Base-by-base conservation (phyloP, 2,888 invertebrate genomes). In the Sinopyrophorus schimmeli region DNA sequence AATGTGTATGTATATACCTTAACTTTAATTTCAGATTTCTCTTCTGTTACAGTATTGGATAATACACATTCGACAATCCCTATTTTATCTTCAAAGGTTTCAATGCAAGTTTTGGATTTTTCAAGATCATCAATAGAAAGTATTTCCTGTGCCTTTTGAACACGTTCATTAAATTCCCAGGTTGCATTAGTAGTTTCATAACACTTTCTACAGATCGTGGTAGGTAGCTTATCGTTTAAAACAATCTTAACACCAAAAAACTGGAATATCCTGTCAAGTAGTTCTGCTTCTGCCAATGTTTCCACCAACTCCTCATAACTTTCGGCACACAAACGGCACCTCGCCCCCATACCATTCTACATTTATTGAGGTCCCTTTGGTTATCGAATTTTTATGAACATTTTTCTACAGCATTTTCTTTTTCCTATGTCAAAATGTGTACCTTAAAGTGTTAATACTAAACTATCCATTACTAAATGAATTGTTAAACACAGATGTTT, bases 241-340 rank as follows among this genome's bases (percentile, higher is more conserved):
- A 56, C 49, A 34, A 74, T 63, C 61, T 67, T 69, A 16, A 74
- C 59, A 56, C 71, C 67, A 55, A 73, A 74, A 51, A 74, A 66
- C 20, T 68, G 66, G 24, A 67, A 62, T 37, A 72, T 68, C 58
- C 67, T 68, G 16, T 61, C 58, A 10, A 62, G 53, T 41, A 72
- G 61, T 16, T 66, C 66, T 28, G 63, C 48, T 51, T 71, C 66
- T 38, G 69, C 67, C 15, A 69, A 55, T 30, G 67, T 63, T 31
- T 64, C 57, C 47, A 71, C 53, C 46, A 70, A 61, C 49, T 67
- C 63, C 18, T 59, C 50, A 35, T 57, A 61, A 26, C 60, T 56
- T 58, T 71, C 69, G 18, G 73, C 74, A 61, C 75, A 75, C 37
- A 75, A 64, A 26, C 74, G 70, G 50, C 75, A 75, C 34, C 70